Evolutionary conservation across 2,888 invertebrate species (phyloP), one percentile per base, ranked within the genome.

Genomic region (Drosophila meridiana): DNA sequence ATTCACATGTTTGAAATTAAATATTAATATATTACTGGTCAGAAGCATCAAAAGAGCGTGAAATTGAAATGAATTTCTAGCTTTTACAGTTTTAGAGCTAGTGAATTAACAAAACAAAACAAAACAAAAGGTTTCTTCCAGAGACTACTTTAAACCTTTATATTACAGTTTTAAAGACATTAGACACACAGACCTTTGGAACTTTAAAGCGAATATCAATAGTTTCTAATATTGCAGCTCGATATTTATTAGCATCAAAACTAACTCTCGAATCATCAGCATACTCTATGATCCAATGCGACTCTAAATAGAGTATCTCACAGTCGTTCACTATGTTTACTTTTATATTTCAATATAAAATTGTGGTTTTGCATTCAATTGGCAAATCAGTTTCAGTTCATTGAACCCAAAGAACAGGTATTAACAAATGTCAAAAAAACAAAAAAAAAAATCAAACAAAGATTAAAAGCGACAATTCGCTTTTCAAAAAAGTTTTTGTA

Each of bases 361-460:
- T 59, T 66, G 34, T 43, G 38, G 63, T 58, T 42, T 58, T 60
- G 52, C 56, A 76, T 73, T 76, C 62, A 72, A 79, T 80, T 82
- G 87, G 74, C 75, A 82, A 80, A 88, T 82, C 66, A 52, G 80
- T 73, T 85, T 57, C 88, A 90, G 90, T 77, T 89, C 90, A 83
- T 68, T 82, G 78, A 89, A 83, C 81, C 59, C 58, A 62, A 84
- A 87, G 74, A 87, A 83, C 45, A 73, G 43, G 43, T 55, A 32
- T 66, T 45, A 47, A 59, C 57, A 59, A 69, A 73, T 70, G 67
- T 62, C 32, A n/a, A 45, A 30, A 69, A 64, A 32, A 72, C 69
- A 62, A 60, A 52, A 8, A 14, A 28, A 47, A 47, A 28, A 20
- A 1, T 20, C 20, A 20, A 20, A 20, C 30, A 73, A 57, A 36